Conservation (phyloP, 2,888 invertebrate species). For the Chydorus sphaericus region DNA sequence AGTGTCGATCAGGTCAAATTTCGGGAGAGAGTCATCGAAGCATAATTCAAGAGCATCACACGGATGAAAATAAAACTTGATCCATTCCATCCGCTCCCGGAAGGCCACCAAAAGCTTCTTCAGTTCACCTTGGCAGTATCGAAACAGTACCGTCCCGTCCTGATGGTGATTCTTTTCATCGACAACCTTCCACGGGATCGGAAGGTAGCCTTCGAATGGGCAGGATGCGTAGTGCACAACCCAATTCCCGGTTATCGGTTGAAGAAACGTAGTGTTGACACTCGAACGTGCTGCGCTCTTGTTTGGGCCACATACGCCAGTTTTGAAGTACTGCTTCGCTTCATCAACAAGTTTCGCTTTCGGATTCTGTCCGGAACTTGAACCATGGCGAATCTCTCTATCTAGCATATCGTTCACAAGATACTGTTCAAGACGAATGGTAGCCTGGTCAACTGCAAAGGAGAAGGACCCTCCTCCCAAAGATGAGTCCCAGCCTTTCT, state of each 20-base stretch:
- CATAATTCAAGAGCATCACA: background rate
- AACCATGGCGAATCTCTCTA: no score
- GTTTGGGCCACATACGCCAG: background rate
- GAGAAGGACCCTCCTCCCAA: no score
- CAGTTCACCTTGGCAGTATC: background rate
- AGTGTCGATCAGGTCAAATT: background rate
- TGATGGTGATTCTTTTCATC: background rate
- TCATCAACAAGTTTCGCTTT: background rate
- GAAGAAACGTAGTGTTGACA: background rate
- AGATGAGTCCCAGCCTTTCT: no score
- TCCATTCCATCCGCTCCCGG: background rate
- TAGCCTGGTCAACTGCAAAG: no score
- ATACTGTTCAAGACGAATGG: no score
- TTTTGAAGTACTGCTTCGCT: background rate
- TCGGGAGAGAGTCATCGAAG: background rate
- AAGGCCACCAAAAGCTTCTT: background rate
- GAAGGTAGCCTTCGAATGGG: background rate
- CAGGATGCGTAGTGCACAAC: background rate
- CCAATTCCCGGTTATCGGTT: background rate
- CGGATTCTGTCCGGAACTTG: no score
- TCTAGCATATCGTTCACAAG: no score
- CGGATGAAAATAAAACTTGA: background rate
- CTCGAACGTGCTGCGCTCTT: background rate
- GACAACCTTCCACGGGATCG: background rate
- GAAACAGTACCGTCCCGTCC: background rate